Conservation (phyloP, 2,113 vertebrate genomes). For the Lepus americanus region DNA sequence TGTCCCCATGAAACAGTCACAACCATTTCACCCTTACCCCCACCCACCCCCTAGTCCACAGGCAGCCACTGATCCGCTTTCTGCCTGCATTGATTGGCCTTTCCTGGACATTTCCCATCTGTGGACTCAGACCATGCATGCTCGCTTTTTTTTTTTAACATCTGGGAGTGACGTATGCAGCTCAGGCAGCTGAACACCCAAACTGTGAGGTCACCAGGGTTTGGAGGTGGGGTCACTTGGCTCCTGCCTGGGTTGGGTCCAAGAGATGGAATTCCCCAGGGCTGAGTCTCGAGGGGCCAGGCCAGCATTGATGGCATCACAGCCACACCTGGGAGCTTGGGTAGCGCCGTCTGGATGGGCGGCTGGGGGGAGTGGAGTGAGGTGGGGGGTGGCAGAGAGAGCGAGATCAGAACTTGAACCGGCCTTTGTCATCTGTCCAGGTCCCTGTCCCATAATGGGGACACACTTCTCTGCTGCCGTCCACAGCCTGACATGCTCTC, state of each 20-base stretch:
- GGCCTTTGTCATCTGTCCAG: background rate
- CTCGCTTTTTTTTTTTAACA: background rate
- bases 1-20: background rate
- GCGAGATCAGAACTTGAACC: background rate
- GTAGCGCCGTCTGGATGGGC: background rate
- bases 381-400: too few relatives aligned
- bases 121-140: background rate
- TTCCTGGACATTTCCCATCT: background rate
- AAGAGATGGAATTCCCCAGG: background rate
- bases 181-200: background rate
- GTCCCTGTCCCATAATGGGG: background rate
- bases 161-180: background rate
- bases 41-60: too few relatives aligned
- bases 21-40: background rate
- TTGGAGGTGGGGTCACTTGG: background rate
- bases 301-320: background rate
- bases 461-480: background rate
- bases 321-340: background rate
- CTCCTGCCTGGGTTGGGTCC: background rate
- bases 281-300: background rate
- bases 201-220: background rate
- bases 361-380: too few relatives aligned
- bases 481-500: background rate
- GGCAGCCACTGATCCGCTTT: background rate
- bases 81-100: background rate